Percentiles rank a stretch among this genome's conserved stretches.
Evolutionary conservation across 2,797 vertebrate genomes (phyloP).

Genomic region (Notolabrus celidotus): DNA sequence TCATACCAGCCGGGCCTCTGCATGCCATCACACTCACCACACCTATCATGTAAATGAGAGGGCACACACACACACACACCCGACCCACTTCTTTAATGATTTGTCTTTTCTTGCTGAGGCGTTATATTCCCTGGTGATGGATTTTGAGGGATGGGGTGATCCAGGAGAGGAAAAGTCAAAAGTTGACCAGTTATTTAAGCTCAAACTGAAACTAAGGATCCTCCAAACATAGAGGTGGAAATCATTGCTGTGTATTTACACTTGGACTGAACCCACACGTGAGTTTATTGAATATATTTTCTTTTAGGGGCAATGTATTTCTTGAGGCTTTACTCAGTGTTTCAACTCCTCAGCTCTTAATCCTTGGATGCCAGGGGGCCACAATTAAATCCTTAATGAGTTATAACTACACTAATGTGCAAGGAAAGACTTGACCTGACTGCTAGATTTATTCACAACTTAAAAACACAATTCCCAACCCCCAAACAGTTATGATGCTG

Average conservation of each 20-base stretch:
- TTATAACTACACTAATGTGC: slow-evolving; percentile 10
- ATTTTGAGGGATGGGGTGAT: slow-evolving; percentile 42
- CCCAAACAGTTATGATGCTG: too few species aligned
- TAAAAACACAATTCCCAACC: too few species aligned
- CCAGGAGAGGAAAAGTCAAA: slow-evolving; percentile 41
- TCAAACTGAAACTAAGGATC: not conserved
- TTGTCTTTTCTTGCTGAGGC: slow-evolving; percentile 42
- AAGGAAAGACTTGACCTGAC: not conserved
- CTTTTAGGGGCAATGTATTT: not conserved
- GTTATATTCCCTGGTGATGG: slow-evolving; percentile 33
- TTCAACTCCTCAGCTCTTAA: slow-evolving; percentile 2
- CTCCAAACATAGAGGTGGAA: not conserved
- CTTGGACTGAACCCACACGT: not conserved
- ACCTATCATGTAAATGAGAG: not conserved
- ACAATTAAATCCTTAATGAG: slow-evolving; percentile 24
- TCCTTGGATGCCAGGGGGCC: not conserved
- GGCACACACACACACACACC: not conserved
- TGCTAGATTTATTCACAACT: not conserved
- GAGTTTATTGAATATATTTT: not conserved
- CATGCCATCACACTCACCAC: slow-evolving; percentile 4
- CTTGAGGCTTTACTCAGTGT: not conserved
- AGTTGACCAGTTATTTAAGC: slow-evolving; percentile 30
- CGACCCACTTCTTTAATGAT: slow-evolving; percentile 50
- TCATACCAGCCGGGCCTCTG: slow-evolving; percentile 18
- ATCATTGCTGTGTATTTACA: not conserved